These are phyloP conservation scores for Noctua pronuba DNA, from an alignment of 2,888 invertebrate genomes.

Conservation along the genomic window DNA sequence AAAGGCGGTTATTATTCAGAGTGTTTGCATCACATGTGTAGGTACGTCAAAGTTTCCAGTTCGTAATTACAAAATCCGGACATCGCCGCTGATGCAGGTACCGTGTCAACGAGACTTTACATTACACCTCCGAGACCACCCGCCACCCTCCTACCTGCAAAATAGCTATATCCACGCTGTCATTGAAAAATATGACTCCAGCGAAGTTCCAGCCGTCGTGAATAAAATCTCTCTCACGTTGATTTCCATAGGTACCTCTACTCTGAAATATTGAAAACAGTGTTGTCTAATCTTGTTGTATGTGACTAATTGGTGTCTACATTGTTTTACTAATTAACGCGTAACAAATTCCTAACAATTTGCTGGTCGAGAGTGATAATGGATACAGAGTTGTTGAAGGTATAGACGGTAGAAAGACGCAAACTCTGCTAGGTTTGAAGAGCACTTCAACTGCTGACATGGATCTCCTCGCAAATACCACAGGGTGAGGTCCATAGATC, in stretches of 20 bases:
- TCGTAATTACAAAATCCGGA: slow-evolving; percentile 54
- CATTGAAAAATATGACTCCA: slow-evolving; percentile 65
- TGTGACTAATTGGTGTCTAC: slow-evolving; percentile 5
- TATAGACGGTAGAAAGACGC: background rate
- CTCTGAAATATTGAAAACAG: slow-evolving; percentile 23
- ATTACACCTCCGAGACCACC: slow-evolving; percentile 69
- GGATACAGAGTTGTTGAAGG: background rate
- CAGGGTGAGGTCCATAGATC: background rate
- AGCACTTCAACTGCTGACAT: background rate
- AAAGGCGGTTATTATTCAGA: slow-evolving; percentile 35
- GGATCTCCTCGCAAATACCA: slow-evolving; percentile 8
- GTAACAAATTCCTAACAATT: slow-evolving; percentile 17
- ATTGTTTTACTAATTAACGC: slow-evolving; percentile 1
- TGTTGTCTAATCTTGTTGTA: background rate
- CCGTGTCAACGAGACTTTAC: slow-evolving; percentile 68
- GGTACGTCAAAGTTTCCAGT: slow-evolving; percentile 50
- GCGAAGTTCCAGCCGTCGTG: slow-evolving; percentile 39
- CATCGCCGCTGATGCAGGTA: slow-evolving; percentile 67
- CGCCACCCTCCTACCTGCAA: slow-evolving; percentile 43
- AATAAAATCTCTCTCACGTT: slow-evolving; percentile 44
- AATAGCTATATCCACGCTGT: slow-evolving; percentile 58
- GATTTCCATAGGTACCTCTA: slow-evolving; percentile 8
- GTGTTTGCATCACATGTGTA: slow-evolving; percentile 39
- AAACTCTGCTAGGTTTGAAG: slow-evolving; percentile 12
- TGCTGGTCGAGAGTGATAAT: background rate